These are phyloP conservation scores for Heterochromis multidens DNA, from an alignment of 2,113 vertebrate species.

Conservation along the genomic window DNA sequence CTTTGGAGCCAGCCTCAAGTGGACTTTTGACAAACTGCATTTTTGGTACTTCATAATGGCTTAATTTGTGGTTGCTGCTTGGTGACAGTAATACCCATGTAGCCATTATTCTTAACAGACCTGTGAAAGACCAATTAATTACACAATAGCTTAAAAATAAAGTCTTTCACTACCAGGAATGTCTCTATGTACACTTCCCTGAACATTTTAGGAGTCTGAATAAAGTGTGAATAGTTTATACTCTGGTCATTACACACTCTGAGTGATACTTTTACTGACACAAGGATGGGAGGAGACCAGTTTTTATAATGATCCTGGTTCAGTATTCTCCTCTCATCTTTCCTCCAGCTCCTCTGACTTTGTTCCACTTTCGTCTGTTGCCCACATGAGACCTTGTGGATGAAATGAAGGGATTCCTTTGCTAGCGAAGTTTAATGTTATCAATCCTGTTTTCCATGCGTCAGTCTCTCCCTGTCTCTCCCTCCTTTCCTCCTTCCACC, in stretches of 20 bases:
- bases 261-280: background rate
- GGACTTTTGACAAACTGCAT: too few relatives aligned
- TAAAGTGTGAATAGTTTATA: background rate
- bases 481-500: background rate
- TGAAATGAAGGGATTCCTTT: constrained; percentile 37
- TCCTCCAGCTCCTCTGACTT: background rate
- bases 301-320: background rate
- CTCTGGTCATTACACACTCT: background rate
- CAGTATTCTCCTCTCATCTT: constrained; percentile 1
- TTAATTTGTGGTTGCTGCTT: background rate
- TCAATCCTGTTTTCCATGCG: constrained; percentile 42
- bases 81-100: background rate
- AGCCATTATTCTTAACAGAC: background rate
- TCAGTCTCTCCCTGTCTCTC: background rate
- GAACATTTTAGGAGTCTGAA: background rate
- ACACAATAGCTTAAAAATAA: background rate
- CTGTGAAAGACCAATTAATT: background rate
- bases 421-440: constrained; percentile 29
- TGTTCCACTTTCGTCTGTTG: background rate
- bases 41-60: background rate
- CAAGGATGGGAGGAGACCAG: background rate
- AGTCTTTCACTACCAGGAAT: background rate
- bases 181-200: background rate
- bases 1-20: background rate
- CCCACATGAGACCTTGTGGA: constrained; percentile 10